Conservation (phyloP, 2,888 invertebrate species). For the Lagria hirta region DNA sequence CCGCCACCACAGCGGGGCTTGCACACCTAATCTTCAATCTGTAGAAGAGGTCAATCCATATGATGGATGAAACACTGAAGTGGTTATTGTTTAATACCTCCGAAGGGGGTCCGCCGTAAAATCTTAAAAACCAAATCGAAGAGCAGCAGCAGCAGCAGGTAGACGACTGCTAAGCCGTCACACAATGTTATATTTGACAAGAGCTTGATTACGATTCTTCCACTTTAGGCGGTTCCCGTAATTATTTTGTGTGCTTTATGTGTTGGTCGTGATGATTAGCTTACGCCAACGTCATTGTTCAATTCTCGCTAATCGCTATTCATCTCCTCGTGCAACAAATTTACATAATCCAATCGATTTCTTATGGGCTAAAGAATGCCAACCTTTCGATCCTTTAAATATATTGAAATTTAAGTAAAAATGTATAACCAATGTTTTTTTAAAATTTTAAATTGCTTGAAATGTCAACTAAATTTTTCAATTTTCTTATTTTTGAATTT, state of each 20-base stretch:
- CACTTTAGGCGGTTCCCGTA: constrained; percentile 35
- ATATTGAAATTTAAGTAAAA: no score
- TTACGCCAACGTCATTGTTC: constrained; percentile 31
- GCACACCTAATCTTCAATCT: constrained; percentile 51
- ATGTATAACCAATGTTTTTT: no score
- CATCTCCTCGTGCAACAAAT: constrained; percentile 12
- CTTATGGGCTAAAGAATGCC: no score
- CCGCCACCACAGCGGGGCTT: constrained; percentile 46
- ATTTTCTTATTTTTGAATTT: no score
- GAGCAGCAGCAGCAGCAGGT: constrained; percentile 38
- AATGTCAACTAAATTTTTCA: no score
- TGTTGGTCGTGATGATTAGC: constrained; percentile 33
- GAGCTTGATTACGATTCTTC: constrained; percentile 44
- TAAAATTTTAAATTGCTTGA: no score
- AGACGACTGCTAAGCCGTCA: constrained; percentile 40
- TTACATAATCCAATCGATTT: constrained; percentile 18
- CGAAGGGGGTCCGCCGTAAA: constrained; percentile 47
- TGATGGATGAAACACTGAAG: constrained; percentile 54
- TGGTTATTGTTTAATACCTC: constrained; percentile 55
- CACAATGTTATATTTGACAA: constrained; percentile 44
- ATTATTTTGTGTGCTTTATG: constrained; percentile 38
- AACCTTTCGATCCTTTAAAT: no score
- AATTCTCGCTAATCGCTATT: constrained; percentile 21
- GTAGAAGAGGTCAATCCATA: constrained; percentile 41
- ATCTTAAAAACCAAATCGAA: constrained; percentile 42